A percentile compares a stretch with the other conserved stretches of the same genome.
Evolutionary conservation across 2,797 vertebrate species (phyloP).

Genomic region (Sphenopsis melanotis): DNA sequence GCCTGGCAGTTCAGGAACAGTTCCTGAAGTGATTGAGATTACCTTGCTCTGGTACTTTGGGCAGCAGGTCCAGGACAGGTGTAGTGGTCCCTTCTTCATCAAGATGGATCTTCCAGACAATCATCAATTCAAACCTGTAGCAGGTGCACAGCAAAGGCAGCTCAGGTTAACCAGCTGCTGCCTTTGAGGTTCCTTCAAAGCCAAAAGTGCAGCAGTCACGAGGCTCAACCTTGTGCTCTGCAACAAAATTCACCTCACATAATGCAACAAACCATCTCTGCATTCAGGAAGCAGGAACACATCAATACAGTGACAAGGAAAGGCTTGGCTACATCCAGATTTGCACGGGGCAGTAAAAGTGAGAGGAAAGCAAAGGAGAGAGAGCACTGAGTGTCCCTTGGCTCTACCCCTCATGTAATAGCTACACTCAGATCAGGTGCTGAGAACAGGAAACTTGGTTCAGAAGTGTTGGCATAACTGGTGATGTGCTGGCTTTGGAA

Average conservation of each 20-base stretch:
- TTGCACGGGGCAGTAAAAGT: not conserved
- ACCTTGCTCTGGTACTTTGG: conserved; percentile 85
- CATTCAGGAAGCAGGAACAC: not conserved
- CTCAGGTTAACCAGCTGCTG: not conserved
- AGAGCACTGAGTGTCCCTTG: not conserved
- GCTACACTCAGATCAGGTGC: not conserved
- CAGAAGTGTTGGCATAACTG: not conserved
- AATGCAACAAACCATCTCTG: rapidly evolving
- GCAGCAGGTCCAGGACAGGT: conserved; percentile 82
- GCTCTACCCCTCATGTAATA: rapidly evolving
- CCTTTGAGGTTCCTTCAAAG: not conserved
- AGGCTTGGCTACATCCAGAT: not conserved
- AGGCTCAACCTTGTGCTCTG: not conserved
- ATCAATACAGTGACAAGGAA: not conserved
- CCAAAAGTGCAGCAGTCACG: not conserved
- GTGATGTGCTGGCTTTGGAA: not conserved
- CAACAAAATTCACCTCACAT: not conserved
- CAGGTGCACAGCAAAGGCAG: not conserved
- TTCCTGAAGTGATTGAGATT: not conserved
- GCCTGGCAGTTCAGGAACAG: not conserved
- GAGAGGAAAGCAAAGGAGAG: not conserved
- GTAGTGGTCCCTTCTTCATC: conserved; percentile 75
- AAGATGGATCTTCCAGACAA: conserved; percentile 84
- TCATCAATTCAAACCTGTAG: conserved; percentile 73
- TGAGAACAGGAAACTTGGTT: not conserved